Evolutionary conservation across 2,888 invertebrate species (phyloP).

Genomic region (Tetramorium bicarinatum): DNA sequence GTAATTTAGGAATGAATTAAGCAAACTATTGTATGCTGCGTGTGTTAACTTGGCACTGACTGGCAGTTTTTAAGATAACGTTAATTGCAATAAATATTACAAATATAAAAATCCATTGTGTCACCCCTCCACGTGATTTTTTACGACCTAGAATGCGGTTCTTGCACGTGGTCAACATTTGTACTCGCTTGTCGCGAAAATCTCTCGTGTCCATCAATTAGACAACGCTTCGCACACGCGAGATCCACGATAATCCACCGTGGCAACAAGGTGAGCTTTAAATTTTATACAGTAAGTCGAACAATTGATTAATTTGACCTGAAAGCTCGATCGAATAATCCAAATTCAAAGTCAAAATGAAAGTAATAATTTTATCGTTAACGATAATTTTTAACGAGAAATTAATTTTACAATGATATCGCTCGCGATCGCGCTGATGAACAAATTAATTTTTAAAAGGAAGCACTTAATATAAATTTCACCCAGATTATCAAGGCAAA

Average conservation of each 20-base stretch:
- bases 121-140: neutral
- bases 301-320: slow-evolving; percentile 13
- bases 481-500: neutral
- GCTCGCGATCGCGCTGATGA: neutral
- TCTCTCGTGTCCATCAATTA: slow-evolving; percentile 51
- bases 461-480: neutral
- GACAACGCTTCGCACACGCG: slow-evolving; percentile 23
- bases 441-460: neutral
- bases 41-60: neutral
- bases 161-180: neutral
- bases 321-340: neutral
- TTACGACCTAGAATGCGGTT: neutral
- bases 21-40: neutral
- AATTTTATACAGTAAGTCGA: slow-evolving; percentile 6
- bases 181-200: neutral
- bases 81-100: slow-evolving; percentile 12
- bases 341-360: neutral
- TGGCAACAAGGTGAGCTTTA: slow-evolving; percentile 12
- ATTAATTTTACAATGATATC: slow-evolving; percentile 1
- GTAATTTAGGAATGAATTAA: neutral
- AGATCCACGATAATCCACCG: slow-evolving; percentile 42
- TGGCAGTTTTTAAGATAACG: neutral
- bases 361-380: neutral
- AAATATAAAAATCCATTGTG: neutral
- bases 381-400: neutral